Evolutionary conservation across 2,113 vertebrate genomes (phyloP), one percentile per base, ranked within the genome.

Genomic region (Dinomys branickii): DNA sequence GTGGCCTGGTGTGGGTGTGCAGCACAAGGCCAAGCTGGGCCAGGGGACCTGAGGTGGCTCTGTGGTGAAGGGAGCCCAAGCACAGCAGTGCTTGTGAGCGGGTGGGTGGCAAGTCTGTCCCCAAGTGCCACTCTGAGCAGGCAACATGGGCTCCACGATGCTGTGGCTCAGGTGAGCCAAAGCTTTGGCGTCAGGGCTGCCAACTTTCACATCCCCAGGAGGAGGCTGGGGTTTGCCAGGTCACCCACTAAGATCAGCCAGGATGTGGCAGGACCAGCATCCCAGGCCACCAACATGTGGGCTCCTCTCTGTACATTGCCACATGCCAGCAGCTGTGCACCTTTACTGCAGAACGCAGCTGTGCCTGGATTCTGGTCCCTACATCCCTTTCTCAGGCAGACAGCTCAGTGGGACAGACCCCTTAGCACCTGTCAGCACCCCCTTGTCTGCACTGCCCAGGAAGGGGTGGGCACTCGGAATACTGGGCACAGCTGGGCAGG

Each of bases 291-390:
- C 41, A 38, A 7, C 56, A 56, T n/a, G 1, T 1, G 11, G 14
- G 38, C n/a, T 58, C 17, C 30, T 85, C 28, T 78, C 47, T 26
- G 47, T 9, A 5, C 0, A 1, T 6, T 14, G 4, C 92, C 14
- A 3, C 20, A 33, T 3, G 0, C 44, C 5, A 67, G 5, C 0
- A 5, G 35, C 2, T 8, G 8, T 30, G 24, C 22, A 11, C 3
- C 4, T 71, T 19, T 58, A 35, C 50, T 44, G 1, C 1, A 35
- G 58, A 65, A n/a, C 10, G 0, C 28, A 10, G n/a, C 78, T 44
- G 33, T 44, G 73, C 38, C 50, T 44, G 41, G 35, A 63, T 19
- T 1, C 56, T 59, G 54, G 41, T 11, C 52, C 50, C 22, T 26
- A 1, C 19, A 10, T 26, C 61, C 52, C 9, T 12, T n/a, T 47